Evolutionary conservation across 1,140 invertebrate species (phyloP).

Genomic region (Trachymyrmex septentrionalis): DNA sequence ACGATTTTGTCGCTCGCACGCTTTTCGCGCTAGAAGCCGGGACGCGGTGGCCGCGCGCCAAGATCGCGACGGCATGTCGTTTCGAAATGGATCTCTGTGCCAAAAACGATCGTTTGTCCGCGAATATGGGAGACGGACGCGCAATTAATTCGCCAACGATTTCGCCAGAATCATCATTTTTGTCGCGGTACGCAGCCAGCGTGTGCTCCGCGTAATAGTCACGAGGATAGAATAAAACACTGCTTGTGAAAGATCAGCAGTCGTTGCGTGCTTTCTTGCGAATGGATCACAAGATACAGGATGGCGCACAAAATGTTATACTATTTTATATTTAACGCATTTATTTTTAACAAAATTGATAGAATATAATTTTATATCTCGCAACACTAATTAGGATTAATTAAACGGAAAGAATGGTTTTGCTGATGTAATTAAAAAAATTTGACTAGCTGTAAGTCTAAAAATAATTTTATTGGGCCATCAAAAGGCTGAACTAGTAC

Average conservation of each 20-base stretch:
- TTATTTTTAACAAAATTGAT: too few species aligned
- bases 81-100: constrained; percentile 49
- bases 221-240: constrained; percentile 13
- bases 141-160: constrained; percentile 49
- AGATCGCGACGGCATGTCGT: constrained; percentile 35
- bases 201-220: background rate
- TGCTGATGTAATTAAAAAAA: too few species aligned
- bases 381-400: too few species aligned
- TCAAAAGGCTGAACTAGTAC: too few species aligned
- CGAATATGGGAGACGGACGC: constrained; percentile 15
- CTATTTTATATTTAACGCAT: too few species aligned
- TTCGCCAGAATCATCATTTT: constrained; percentile 38
- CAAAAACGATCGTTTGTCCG: constrained; percentile 56
- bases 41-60: constrained; percentile 52
- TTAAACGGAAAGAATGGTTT: too few species aligned
- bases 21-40: constrained; percentile 40
- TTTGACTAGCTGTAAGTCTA: too few species aligned
- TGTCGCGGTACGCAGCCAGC: background rate
- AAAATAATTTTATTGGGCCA: too few species aligned
- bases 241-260: background rate
- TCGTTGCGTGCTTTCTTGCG: background rate
- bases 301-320: too few species aligned
- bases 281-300: background rate
- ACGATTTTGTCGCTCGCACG: constrained; percentile 32
- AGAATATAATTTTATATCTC: too few species aligned